Evolutionary conservation across 2,113 vertebrate genomes (phyloP).

Genomic region (Bufo gargarizans): DNA sequence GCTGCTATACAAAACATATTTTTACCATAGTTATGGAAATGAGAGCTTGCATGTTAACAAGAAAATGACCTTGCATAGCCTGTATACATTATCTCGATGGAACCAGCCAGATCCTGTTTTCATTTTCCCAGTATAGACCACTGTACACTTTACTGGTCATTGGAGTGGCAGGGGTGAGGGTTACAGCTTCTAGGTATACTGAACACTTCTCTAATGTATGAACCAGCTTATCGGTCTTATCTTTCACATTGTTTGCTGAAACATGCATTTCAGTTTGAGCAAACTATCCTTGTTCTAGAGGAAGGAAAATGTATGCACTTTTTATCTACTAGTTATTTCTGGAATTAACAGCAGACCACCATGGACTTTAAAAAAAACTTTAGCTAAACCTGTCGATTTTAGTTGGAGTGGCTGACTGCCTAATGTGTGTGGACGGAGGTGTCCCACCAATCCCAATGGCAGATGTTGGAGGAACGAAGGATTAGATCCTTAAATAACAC

Average conservation of each 20-base stretch:
- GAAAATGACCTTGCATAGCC: slow-evolving; percentile 25
- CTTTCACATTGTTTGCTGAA: slow-evolving; percentile 19
- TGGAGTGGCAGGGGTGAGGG: slow-evolving; percentile 44
- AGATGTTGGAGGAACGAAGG: too few relatives aligned
- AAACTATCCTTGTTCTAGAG: slow-evolving; percentile 32
- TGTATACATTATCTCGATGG: slow-evolving; percentile 7
- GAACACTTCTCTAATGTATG: slow-evolving; percentile 32
- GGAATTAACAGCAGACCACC: background rate
- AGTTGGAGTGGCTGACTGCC: too few relatives aligned
- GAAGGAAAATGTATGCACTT: slow-evolving; percentile 5
- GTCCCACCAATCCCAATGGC: too few relatives aligned
- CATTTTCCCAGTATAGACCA: slow-evolving; percentile 16
- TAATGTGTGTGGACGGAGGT: too few relatives aligned
- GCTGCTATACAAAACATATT: slow-evolving; percentile 25
- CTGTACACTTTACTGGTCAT: slow-evolving; percentile 39
- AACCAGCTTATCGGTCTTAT: slow-evolving; percentile 22
- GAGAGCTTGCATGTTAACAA: background rate
- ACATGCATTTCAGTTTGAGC: background rate
- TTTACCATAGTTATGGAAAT: slow-evolving; percentile 12
- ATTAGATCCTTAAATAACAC: too few relatives aligned
- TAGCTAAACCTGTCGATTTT: too few relatives aligned
- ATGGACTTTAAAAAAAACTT: too few relatives aligned
- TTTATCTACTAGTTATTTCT: background rate
- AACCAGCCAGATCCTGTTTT: slow-evolving; percentile 38
- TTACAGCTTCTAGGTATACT: slow-evolving; percentile 40